Evolutionary conservation across 1,140 invertebrate genomes (phyloP).

Genomic region (Chironomus striatipennis): DNA sequence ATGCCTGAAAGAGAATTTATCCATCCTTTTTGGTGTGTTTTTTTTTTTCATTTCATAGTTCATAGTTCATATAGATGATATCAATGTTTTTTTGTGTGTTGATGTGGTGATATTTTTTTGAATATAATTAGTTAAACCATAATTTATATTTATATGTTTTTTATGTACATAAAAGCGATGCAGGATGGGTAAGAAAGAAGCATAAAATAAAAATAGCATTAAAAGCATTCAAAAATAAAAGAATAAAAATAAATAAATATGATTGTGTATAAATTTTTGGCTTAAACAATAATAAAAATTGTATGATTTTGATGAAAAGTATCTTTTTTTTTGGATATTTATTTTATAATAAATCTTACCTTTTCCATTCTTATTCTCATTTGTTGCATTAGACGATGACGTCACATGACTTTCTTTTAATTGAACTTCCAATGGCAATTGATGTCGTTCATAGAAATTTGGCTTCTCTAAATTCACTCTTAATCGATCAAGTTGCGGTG

Average conservation of each 20-base stretch:
- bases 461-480: background rate
- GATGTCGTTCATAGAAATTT: constrained; percentile 20
- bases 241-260: background rate
- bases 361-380: background rate
- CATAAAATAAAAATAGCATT: constrained; percentile 10
- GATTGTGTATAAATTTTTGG: background rate
- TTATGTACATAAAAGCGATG: background rate
- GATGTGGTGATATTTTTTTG: too few relatives aligned
- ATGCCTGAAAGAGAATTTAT: constrained; percentile 52
- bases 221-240: background rate
- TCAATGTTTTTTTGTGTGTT: background rate
- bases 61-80: background rate
- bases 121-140: too few relatives aligned
- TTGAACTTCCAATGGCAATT: constrained; percentile 1
- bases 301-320: background rate
- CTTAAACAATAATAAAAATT: background rate
- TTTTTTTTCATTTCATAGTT: background rate
- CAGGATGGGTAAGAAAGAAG: constrained; percentile 1
- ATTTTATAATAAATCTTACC: background rate
- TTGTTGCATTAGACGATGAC: background rate
- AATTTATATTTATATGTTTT: background rate
- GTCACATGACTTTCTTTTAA: background rate
- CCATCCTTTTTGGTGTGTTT: constrained; percentile 42
- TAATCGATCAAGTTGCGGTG: constrained; percentile 16
- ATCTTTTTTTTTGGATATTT: too few relatives aligned